Base-by-base conservation (phyloP, 2,797 vertebrate species). In the Enteromius treurensis region DNA sequence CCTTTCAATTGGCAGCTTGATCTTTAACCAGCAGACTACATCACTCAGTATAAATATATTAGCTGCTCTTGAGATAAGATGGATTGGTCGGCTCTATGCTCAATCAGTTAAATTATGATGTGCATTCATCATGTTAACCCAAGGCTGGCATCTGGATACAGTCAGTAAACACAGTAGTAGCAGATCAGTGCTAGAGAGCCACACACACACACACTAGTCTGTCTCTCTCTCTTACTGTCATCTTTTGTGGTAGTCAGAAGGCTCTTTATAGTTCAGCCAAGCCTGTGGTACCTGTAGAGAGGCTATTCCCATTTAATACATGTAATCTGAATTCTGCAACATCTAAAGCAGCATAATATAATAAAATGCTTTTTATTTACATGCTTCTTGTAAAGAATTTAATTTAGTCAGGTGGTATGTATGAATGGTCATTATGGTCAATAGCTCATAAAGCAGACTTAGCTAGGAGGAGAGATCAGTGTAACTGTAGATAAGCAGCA, bases 91-190 rank as follows among this genome's bases (percentile, higher is more conserved):
- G 53, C 37, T 37, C 8, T 42, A 70, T 34, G 3, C 29, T 64
- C 13, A 23, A 42, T 71, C 34, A 71, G 51, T 71, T n/a, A 47
- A 83, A 60, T 47, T 69, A 53, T 53, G 13, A 53, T 69, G 32
- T 55, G 45, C 32, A 68, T 42, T 80, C 37, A 80, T 80, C 29
- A 74, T 75, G 45, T 74, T 73, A 79, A 80, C 45, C 68, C 3
- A 74, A 51, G 29, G 42, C 14, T 51, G 29, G 45, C 67, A 42
- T 51, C 42, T 13, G 14, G 68, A 64, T 32, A 58, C 23, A 75
- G 77, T 37, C 34, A 69, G 62, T 51, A 69, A 71, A 69, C 64
- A 29, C 17, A 77, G 15, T 40, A 23, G 15, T 34, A 58, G 5
- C 26, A 73, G 3, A 76, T 40, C 26, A 82, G 32, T 55, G 45